Evolutionary conservation across 2,888 invertebrate genomes (phyloP).

Genomic region (Amiota minor): DNA sequence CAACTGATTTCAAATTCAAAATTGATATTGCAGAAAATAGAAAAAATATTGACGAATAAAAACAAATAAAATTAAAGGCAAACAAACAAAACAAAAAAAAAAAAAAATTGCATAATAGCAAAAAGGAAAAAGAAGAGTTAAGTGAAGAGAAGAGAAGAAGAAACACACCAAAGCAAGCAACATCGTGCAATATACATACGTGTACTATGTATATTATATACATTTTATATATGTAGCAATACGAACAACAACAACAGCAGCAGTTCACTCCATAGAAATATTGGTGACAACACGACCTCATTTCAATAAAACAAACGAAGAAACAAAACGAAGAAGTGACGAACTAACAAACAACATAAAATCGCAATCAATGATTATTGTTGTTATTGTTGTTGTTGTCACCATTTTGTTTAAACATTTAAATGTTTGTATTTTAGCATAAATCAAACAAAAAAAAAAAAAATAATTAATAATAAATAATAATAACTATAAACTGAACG

Average conservation of each 20-base stretch:
- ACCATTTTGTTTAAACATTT: no score
- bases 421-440: no score
- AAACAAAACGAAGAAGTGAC: no score
- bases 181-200: neutral
- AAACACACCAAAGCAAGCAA: conserved; percentile 23
- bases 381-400: no score
- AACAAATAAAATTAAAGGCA: neutral
- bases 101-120: conserved; percentile 50
- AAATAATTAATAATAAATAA: no score
- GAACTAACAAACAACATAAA: no score
- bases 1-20: conserved; percentile 44
- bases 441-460: no score
- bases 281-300: no score
- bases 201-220: no score
- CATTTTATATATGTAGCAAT: no score
- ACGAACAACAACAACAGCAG: neutral
- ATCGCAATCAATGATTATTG: no score
- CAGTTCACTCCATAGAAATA: neutral
- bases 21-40: conserved; percentile 42
- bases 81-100: conserved; percentile 8
- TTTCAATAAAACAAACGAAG: no score
- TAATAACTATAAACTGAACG: neutral
- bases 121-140: neutral
- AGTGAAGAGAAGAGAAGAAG: conserved; percentile 4
- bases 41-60: conserved; percentile 5